Evolutionary conservation across 2,113 vertebrate species (phyloP).

Genomic region (Xiphorhynchus elegans): DNA sequence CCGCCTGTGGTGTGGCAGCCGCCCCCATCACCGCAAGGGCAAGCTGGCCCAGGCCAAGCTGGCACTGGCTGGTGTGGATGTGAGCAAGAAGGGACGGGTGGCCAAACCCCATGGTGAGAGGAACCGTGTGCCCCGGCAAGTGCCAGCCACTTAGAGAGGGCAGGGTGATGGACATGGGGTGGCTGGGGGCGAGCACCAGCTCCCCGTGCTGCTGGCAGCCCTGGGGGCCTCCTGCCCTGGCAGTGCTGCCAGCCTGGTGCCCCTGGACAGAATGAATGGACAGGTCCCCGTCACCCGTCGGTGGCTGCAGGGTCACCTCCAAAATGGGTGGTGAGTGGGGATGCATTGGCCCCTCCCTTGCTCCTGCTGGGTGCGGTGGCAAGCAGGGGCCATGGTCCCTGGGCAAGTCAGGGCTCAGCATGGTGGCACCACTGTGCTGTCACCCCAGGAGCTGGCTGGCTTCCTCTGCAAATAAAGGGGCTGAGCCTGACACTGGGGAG

Average conservation of each 20-base stretch:
- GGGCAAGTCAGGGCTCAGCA: rapidly evolving
- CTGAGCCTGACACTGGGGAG: rapidly evolving
- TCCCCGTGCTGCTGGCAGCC: not conserved
- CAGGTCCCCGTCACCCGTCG: not conserved
- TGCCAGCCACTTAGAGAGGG: conserved; percentile 49
- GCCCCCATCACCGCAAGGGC: conserved; percentile 79
- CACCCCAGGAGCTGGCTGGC: not conserved
- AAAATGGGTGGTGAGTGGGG: rapidly evolving
- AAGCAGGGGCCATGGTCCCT: not conserved
- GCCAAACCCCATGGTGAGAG: conserved; percentile 80
- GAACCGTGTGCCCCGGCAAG: conserved; percentile 86
- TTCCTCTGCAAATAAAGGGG: not conserved
- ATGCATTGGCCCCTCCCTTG: rapidly evolving
- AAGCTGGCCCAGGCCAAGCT: conserved; percentile 86
- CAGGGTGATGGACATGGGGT: not conserved
- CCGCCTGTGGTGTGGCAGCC: conserved; percentile 86
- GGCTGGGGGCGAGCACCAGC: not conserved
- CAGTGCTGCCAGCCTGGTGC: not conserved
- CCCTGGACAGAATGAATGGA: rapidly evolving
- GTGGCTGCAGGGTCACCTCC: not conserved
- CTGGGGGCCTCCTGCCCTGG: not conserved
- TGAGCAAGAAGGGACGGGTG: conserved; percentile 79
- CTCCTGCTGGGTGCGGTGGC: not conserved
- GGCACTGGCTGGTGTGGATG: conserved; percentile 76
- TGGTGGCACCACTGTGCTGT: not conserved